phyloP scores from a whole-genome alignment of 1,140 invertebrate genomes.

The Oncopeltus fasciatus region DNA sequence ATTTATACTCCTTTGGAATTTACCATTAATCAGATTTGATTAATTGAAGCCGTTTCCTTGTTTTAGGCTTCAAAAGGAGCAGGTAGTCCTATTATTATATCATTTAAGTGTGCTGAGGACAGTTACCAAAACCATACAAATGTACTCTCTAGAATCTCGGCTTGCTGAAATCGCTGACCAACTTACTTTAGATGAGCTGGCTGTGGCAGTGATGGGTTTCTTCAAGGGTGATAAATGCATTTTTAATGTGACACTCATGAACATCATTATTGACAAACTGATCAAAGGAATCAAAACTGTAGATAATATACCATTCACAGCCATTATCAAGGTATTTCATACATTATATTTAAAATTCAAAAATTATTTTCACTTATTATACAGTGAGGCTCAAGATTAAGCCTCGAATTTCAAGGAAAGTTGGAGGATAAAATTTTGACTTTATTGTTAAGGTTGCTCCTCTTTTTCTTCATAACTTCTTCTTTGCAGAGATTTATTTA shows the following conservation, averaged over 20 bases:
- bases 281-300: constrained; percentile 7
- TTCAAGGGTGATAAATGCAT: constrained; percentile 12
- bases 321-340: constrained; percentile 12
- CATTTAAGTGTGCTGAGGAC: constrained; percentile 12
- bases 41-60: too few relatives aligned
- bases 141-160: constrained; percentile 11
- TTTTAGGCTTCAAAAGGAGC: constrained; percentile 11
- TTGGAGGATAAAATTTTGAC: too few relatives aligned
- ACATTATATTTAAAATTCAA: too few relatives aligned
- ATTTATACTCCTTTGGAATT: too few relatives aligned
- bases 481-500: too few relatives aligned
- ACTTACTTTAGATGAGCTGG: constrained; percentile 13
- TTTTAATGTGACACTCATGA: neutral
- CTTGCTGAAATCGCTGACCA: neutral
- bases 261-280: constrained; percentile 9
- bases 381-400: too few relatives aligned
- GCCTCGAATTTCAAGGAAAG: too few relatives aligned
- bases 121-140: neutral
- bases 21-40: too few relatives aligned
- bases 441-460: too few relatives aligned
- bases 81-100: constrained; percentile 14
- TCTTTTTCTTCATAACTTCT: too few relatives aligned
- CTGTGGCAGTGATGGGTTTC: constrained; percentile 15
- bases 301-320: constrained; percentile 8
- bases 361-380: too few relatives aligned